Evolutionary conservation across 2,797 vertebrate genomes (phyloP).

Genomic region (Halcyon chelicuti): DNA sequence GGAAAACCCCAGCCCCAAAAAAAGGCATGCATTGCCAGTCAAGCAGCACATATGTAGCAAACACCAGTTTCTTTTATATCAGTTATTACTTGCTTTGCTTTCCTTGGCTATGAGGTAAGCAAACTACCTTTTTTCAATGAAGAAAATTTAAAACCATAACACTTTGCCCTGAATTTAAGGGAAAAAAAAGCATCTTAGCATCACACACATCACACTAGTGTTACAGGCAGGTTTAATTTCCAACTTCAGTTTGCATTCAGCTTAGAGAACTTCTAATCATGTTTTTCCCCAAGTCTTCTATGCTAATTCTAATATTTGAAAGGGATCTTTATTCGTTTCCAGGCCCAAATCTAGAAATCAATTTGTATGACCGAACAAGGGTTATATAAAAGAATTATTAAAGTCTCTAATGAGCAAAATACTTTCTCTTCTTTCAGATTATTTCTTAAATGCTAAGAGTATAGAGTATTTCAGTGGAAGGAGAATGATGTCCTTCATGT

Average conservation of each 20-base stretch:
- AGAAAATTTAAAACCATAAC: neutral
- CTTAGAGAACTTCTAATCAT: neutral
- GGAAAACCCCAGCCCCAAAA: neutral
- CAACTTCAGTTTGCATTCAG: neutral
- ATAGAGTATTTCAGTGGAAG: neutral
- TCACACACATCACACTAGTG: neutral
- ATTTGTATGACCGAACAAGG: neutral
- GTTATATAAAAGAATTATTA: neutral
- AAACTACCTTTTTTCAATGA: neutral
- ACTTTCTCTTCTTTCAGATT: neutral
- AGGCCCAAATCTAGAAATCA: neutral
- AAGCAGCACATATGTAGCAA: neutral
- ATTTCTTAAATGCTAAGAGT: neutral
- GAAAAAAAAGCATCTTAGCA: neutral
- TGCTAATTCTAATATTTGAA: neutral
- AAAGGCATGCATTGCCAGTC: accelerated
- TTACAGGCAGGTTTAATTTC: neutral
- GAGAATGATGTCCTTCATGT: neutral
- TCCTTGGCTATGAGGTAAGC: neutral
- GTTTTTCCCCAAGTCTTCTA: neutral
- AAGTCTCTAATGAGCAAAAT: neutral
- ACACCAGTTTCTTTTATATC: neutral
- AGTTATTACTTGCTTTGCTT: neutral
- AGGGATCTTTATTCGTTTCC: neutral
- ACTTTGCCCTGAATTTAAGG: neutral